Evolutionary conservation across 2,888 invertebrate species (phyloP).

Genomic region (Chrysodeixis includens): DNA sequence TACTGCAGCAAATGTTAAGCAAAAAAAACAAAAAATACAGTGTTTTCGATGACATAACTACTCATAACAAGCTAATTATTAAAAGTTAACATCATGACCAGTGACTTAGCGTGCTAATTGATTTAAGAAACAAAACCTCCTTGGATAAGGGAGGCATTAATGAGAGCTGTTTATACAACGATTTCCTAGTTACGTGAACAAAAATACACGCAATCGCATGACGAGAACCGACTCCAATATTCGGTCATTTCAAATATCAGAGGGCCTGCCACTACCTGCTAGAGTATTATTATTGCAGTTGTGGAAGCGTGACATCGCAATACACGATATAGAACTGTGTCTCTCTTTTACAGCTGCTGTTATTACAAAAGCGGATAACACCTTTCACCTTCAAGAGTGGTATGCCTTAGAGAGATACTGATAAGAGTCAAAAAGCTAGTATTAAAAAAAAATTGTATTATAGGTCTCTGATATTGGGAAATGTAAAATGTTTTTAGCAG

Average conservation of each 20-base stretch:
- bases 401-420: too few relatives aligned
- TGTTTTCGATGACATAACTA: background rate
- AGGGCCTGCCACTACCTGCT: too few relatives aligned
- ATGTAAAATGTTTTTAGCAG: conserved; percentile 62
- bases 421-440: too few relatives aligned
- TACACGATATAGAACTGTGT: too few relatives aligned
- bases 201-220: conserved; percentile 82
- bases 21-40: too few relatives aligned
- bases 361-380: too few relatives aligned
- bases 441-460: too few relatives aligned
- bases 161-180: conserved; percentile 59
- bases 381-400: too few relatives aligned
- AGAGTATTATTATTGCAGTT: too few relatives aligned
- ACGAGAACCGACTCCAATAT: conserved; percentile 64
- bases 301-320: too few relatives aligned
- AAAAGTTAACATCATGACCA: background rate
- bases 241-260: conserved; percentile 64
- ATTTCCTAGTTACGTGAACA: conserved; percentile 58
- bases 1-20: too few relatives aligned
- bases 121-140: conserved; percentile 32
- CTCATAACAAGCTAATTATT: conserved; percentile 1
- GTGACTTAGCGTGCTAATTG: conserved; percentile 29
- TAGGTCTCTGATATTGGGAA: conserved; percentile 6
- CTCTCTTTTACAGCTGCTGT: background rate
- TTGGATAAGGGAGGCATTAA: conserved; percentile 50